Evolutionary conservation across 2,797 vertebrate genomes (phyloP), one percentile per base, ranked within the genome.

Genomic region (Merluccius polli): DNA sequence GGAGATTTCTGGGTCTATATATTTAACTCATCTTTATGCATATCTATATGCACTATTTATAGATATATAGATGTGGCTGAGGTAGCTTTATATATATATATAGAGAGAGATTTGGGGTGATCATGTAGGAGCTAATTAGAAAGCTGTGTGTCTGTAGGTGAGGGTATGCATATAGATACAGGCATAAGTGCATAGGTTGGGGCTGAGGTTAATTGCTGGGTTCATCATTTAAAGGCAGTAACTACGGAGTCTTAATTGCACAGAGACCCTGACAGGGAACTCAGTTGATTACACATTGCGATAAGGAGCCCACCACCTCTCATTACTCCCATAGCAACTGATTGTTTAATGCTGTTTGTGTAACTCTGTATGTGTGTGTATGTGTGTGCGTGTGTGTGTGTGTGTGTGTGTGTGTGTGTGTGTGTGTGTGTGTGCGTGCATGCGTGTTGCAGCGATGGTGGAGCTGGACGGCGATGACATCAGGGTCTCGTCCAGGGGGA

Each of bases 401-500:
- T 73, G 24, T 75, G 65, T 71, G 31, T 73, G 21, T 69, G 63
- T 75, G 78, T 29, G 5, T 70, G 77, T 4, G 5, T 75, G 75
- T 27, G 52, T 78, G 71, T 48, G 48, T 52, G 24, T 36, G 35
- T 78, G 74, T 83, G 72, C 79, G 68, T 44, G 68, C 70, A 78
- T 83, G 13, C 85, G 69, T 82, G 30, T 84, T 85, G 24, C 85
- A 98, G 97, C 97, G 32, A 98, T 98, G 97, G 97, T 98, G 87
- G 97, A 98, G 88, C 89, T 98, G 88, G 97, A 98, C 0, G 97
- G 97, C 0, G 97, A 98, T 2, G 96, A 97, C 71, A 95, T 98
- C 81, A 93, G 96, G 88, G 93, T 98, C 84, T 98, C 97, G 7
- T 98, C 97, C 44, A 90, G 97, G 38, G 97, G 97, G 63, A 97